Evolutionary conservation across 2,888 invertebrate genomes (phyloP).

Genomic region (Catocala nupta): DNA sequence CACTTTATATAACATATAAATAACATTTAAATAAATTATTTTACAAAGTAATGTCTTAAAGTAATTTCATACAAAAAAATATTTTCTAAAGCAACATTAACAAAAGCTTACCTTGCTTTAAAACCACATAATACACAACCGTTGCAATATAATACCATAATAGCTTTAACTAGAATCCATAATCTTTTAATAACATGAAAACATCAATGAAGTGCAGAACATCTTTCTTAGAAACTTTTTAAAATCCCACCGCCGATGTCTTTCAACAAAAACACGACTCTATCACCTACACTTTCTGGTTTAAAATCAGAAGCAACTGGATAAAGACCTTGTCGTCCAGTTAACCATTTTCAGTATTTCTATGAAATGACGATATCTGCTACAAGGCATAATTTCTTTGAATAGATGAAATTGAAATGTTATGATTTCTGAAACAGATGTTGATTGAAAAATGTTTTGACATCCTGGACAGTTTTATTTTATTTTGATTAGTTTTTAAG

Average conservation of each 20-base stretch:
- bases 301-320: slow-evolving; percentile 1
- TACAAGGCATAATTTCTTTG: slow-evolving; percentile 36
- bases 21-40: no score
- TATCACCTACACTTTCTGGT: background rate
- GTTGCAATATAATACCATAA: slow-evolving; percentile 31
- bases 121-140: slow-evolving; percentile 15
- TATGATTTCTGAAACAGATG: slow-evolving; percentile 6
- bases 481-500: background rate
- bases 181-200: slow-evolving; percentile 41
- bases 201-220: slow-evolving; percentile 24
- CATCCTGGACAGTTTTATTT: background rate
- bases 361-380: slow-evolving; percentile 35
- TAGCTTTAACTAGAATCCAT: slow-evolving; percentile 44
- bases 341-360: slow-evolving; percentile 38
- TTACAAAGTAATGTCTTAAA: no score
- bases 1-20: no score
- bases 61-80: background rate
- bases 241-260: background rate
- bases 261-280: slow-evolving; percentile 6
- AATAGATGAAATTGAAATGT: slow-evolving; percentile 30
- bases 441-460: slow-evolving; percentile 27
- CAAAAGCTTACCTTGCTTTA: background rate
- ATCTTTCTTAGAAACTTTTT: slow-evolving; percentile 44
- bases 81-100: slow-evolving; percentile 3
- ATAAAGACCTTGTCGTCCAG: slow-evolving; percentile 31